Conservation (phyloP, 2,113 vertebrate species). For the Penelope pileata region DNA sequence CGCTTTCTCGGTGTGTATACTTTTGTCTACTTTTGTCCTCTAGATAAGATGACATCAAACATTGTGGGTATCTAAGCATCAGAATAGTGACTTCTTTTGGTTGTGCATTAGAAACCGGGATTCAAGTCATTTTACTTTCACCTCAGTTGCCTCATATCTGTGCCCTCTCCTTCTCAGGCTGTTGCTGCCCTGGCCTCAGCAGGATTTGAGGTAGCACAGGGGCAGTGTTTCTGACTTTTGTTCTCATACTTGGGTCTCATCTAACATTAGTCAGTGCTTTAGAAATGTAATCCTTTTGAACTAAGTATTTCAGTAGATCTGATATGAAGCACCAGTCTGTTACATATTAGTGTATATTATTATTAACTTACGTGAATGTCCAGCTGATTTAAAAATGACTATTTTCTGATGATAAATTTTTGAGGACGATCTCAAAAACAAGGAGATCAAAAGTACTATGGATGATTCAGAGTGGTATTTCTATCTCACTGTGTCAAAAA, state of each 20-base stretch:
- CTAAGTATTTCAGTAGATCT: not conserved
- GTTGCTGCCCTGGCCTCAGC: accelerated
- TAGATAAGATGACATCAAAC: not conserved
- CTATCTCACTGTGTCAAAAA: not conserved
- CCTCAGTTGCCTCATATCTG: not conserved
- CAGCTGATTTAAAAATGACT: not conserved
- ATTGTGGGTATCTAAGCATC: not conserved
- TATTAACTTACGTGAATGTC: not conserved
- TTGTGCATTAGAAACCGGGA: not conserved
- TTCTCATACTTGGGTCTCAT: not conserved
- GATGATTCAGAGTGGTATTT: not conserved
- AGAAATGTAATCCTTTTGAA: not conserved
- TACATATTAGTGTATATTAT: not conserved
- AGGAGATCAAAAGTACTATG: not conserved
- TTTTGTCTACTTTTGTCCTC: not conserved
- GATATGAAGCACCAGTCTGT: not conserved
- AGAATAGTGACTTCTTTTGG: not conserved
- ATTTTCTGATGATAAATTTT: not conserved
- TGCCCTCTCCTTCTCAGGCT: not conserved
- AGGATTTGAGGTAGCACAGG: not conserved
- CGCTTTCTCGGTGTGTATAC: not conserved
- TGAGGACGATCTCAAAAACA: not conserved
- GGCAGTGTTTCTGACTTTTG: not conserved
- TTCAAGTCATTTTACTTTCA: not conserved
- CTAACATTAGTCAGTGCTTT: not conserved